phyloP scores from a whole-genome alignment of 2,888 invertebrate genomes.

The Vanessa cardui region DNA sequence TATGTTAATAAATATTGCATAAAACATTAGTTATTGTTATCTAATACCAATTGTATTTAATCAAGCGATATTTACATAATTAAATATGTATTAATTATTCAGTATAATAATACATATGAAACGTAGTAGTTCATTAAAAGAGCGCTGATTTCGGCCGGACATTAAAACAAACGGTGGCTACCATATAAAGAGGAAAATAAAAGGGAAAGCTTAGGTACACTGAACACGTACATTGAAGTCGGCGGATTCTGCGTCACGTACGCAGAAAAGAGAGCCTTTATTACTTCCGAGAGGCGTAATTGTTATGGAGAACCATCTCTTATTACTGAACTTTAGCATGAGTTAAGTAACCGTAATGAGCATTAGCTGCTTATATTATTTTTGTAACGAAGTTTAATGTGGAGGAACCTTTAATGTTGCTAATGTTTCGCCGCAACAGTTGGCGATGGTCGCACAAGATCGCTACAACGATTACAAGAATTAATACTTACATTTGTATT shows the following conservation, averaged over 20 bases:
- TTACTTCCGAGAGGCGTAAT: conserved; percentile 74
- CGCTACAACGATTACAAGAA: not conserved
- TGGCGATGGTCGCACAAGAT: not conserved
- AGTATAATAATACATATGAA: not conserved
- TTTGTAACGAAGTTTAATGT: conserved; percentile 5
- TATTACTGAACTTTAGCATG: conserved; percentile 70
- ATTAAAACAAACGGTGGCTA: conserved; percentile 35
- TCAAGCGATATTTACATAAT: too few relatives aligned
- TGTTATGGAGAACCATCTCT: conserved; percentile 74
- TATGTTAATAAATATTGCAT: too few relatives aligned
- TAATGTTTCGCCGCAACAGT: not conserved
- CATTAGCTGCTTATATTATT: conserved; percentile 39
- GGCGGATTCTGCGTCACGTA: conserved; percentile 74
- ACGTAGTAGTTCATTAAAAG: conserved; percentile 16
- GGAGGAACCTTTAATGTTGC: not conserved
- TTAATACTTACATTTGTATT: too few relatives aligned
- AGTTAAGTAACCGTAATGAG: conserved; percentile 54
- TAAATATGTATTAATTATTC: too few relatives aligned
- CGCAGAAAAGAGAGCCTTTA: conserved; percentile 75
- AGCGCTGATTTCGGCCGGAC: conserved; percentile 27
- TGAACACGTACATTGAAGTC: conserved; percentile 68
- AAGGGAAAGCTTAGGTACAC: conserved; percentile 59
- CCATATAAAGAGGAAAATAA: conserved; percentile 52
- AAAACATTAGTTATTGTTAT: too few relatives aligned
- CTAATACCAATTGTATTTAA: too few relatives aligned